These are phyloP conservation scores for Uropetala carovei DNA, from an alignment of 2,888 invertebrate species.

Conservation along the genomic window DNA sequence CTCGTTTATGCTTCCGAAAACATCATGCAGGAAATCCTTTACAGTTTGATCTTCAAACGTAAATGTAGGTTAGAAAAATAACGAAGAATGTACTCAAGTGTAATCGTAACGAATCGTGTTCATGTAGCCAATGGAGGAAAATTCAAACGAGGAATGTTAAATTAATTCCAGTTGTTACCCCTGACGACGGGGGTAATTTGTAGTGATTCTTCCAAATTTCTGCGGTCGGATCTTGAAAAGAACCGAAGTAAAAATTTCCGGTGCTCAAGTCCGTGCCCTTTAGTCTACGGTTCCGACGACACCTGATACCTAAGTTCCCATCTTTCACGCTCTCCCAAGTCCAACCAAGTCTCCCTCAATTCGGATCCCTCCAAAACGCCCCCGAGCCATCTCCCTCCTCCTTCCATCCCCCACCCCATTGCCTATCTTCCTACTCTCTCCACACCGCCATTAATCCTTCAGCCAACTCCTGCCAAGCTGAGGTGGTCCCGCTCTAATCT, in stretches of 20 bases:
- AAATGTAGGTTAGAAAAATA: no score
- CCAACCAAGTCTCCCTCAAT: no score
- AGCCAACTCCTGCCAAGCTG: background rate
- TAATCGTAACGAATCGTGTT: no score
- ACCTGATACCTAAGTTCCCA: constrained; percentile 24
- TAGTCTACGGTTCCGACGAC: constrained; percentile 7
- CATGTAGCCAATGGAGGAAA: no score
- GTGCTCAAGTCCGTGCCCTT: background rate
- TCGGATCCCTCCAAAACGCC: no score
- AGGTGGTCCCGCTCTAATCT: constrained; percentile 42
- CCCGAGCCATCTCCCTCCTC: no score
- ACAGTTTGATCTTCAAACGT: no score
- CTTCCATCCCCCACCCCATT: no score
- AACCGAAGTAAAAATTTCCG: background rate
- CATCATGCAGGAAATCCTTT: no score
- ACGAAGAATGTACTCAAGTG: no score
- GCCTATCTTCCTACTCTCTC: background rate
- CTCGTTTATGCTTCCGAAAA: no score
- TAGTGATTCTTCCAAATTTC: background rate
- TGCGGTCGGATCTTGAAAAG: background rate
- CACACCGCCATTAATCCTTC: constrained; percentile 29
- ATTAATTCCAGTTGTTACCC: background rate
- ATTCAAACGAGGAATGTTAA: no score
- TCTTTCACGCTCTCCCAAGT: background rate
- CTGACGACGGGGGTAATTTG: background rate